These are phyloP conservation scores for Trypoxylon attenuatum DNA, from an alignment of 2,888 invertebrate species.

Conservation along the genomic window DNA sequence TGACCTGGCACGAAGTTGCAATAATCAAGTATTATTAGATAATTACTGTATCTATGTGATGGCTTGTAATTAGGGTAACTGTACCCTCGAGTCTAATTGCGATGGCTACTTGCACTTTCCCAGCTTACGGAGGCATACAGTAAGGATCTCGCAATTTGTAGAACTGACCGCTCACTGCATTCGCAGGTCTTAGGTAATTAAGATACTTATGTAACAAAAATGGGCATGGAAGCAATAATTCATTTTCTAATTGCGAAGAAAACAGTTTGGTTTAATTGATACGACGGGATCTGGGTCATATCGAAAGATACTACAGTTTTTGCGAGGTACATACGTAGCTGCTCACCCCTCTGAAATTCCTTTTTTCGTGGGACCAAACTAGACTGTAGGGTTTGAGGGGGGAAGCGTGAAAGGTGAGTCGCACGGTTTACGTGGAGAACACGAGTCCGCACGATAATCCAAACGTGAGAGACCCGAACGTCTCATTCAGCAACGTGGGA, in stretches of 20 bases:
- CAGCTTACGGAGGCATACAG: no score
- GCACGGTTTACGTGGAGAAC: conserved; percentile 55
- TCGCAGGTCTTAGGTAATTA: no score
- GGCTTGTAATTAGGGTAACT: not conserved
- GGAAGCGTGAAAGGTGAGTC: conserved; percentile 48
- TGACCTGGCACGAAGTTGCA: not conserved
- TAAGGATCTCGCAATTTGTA: no score
- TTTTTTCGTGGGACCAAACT: conserved; percentile 16
- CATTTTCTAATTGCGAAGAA: no score
- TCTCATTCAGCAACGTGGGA: conserved; percentile 61
- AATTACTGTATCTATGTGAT: not conserved
- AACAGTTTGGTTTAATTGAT: no score
- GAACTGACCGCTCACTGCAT: no score
- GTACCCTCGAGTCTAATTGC: not conserved
- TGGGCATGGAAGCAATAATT: no score
- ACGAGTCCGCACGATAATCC: conserved; percentile 56
- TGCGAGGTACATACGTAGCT: not conserved
- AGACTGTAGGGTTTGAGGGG: conserved; percentile 25
- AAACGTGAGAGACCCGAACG: conserved; percentile 53
- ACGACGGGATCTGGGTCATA: no score
- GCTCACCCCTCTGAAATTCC: conserved; percentile 12
- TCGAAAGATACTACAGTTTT: no score
- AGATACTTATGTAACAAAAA: no score
- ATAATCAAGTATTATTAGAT: not conserved
- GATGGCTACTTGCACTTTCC: not conserved